Percentiles rank a stretch among this genome's conserved stretches.
phyloP scores from a whole-genome alignment of 1,140 invertebrate genomes.

The Amphibalanus amphitrite region DNA sequence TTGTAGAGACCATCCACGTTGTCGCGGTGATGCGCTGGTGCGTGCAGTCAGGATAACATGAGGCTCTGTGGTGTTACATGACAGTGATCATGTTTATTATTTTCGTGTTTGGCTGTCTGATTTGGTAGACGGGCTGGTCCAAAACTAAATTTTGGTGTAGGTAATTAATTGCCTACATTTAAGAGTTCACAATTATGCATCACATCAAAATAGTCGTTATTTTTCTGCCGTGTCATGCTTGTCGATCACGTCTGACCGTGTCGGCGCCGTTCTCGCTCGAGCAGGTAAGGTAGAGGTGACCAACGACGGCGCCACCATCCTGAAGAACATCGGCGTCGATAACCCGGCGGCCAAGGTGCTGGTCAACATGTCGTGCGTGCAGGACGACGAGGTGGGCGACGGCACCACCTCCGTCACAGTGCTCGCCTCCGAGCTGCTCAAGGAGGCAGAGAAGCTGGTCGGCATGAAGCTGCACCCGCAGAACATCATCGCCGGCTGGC shows the following conservation, averaged over 20 bases:
- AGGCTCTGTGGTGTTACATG: too few relatives aligned
- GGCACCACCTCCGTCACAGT: conserved; percentile 98
- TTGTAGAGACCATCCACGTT: too few relatives aligned
- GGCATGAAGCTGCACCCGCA: conserved; percentile 94
- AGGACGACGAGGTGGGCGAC: conserved; percentile 99
- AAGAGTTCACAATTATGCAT: background rate
- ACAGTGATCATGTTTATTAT: too few relatives aligned
- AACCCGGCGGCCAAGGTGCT: conserved; percentile 98
- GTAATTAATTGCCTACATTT: background rate
- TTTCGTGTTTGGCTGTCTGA: too few relatives aligned
- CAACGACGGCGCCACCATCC: conserved; percentile 97
- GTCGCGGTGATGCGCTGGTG: conserved; percentile 8
- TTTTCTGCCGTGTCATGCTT: background rate
- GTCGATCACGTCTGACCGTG: conserved; percentile 5
- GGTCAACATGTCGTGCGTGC: conserved; percentile 94
- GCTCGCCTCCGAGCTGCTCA: conserved; percentile 81
- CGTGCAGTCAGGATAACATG: background rate
- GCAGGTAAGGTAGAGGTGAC: conserved; percentile 64
- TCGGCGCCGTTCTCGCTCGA: too few relatives aligned
- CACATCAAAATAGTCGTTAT: background rate
- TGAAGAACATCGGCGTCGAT: conserved; percentile 91
- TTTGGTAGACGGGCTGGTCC: too few relatives aligned
- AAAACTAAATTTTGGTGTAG: too few relatives aligned
- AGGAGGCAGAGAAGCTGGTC: conserved; percentile 87
- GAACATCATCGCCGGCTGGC: conserved; percentile 91